Evolutionary conservation across 2,113 vertebrate genomes (phyloP).

Genomic region (Promerops cafer): DNA sequence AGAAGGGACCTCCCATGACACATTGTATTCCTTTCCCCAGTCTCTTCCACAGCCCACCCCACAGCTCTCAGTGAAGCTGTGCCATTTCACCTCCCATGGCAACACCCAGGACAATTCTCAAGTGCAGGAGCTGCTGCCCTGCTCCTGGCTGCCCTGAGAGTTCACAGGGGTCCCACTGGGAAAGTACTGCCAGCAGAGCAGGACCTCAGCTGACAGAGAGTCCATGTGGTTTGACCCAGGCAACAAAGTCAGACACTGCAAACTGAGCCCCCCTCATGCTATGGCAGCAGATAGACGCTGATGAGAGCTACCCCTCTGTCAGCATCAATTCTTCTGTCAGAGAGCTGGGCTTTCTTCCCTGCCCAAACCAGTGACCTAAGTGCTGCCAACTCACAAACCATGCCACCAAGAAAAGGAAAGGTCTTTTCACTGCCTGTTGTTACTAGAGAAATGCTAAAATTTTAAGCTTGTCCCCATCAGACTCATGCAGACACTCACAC

Average conservation of each 20-base stretch:
- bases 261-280: not conserved
- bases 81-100: not conserved
- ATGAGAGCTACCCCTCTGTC: accelerated
- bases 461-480: not conserved
- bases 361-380: not conserved
- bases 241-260: not conserved
- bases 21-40: not conserved
- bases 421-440: not conserved
- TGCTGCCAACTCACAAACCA: not conserved
- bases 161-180: not conserved
- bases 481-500: not conserved
- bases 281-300: not conserved
- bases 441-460: not conserved
- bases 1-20: not conserved
- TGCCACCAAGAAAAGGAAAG: not conserved
- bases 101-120: not conserved
- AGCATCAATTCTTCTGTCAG: not conserved
- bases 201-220: not conserved
- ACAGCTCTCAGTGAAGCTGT: not conserved
- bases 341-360: not conserved
- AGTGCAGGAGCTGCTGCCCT: not conserved
- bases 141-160: not conserved
- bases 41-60: not conserved
- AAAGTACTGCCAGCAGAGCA: not conserved
- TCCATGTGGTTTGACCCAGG: accelerated